A percentile compares a stretch with the other conserved stretches of the same genome.
Conservation (phyloP, 1,140 invertebrate species). For the Megathymus violae region DNA sequence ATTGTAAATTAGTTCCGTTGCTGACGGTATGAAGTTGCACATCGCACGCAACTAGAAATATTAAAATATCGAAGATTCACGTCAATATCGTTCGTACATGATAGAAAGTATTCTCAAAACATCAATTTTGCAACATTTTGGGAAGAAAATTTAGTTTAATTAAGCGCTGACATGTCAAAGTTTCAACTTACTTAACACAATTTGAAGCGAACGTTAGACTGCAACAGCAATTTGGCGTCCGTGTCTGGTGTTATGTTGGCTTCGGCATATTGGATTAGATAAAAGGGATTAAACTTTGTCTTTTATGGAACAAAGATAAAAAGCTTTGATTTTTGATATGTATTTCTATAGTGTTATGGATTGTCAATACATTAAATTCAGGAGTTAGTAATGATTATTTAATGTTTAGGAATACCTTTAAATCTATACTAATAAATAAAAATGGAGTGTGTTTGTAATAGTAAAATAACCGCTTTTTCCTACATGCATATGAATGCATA, state of each 20-base stretch:
- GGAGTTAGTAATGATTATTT: no score
- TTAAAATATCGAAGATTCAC: neutral
- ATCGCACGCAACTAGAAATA: neutral
- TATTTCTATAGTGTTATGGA: no score
- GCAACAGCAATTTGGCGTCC: neutral
- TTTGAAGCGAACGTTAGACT: neutral
- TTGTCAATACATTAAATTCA: no score
- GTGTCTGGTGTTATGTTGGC: no score
- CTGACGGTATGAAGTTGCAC: neutral
- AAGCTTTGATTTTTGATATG: neutral
- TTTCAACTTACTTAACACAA: constrained; percentile 7
- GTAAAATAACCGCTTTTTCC: no score
- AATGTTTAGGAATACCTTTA: no score
- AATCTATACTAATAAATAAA: no score
- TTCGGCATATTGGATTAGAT: neutral
- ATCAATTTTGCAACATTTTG: constrained; percentile 16
- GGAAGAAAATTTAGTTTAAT: constrained; percentile 26
- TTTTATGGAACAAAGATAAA: neutral
- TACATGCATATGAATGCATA: no score
- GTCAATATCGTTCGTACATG: constrained; percentile 18
- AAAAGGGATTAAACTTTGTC: constrained; percentile 7
- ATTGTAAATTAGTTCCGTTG: constrained; percentile 11
- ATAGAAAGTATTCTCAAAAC: constrained; percentile 2
- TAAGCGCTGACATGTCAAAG: constrained; percentile 17
- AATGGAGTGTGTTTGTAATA: no score